Base-by-base conservation (phyloP, 2,797 vertebrate genomes). In the Oophaga sylvatica region DNA sequence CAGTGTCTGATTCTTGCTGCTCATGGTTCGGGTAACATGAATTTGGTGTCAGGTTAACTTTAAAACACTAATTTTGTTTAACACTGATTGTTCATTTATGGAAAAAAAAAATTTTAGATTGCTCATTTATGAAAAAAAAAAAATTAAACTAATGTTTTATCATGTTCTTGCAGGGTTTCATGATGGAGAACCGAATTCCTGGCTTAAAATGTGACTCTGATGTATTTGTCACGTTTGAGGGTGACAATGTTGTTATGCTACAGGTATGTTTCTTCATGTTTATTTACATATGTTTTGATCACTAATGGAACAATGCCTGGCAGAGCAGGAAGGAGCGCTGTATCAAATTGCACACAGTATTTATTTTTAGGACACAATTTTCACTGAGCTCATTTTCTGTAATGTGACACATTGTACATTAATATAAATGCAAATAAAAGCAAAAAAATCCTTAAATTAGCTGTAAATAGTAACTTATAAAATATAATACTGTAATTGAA, bases 191-290 rank as follows among this genome's bases (percentile, higher is more conserved):
- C 83, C 57, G 87, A 68, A 94, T 94, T 81, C 91, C 93, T 0
- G 91, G 90, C 71, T 91, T 94, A 20, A 93, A 93, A 88, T 94
- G 94, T 45, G 94, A 94, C 89, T 92, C 92, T 0, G 93, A 95
- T 26, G 91, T 94, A 35, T 93, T 95, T 70, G 93, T 93, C 68
- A 95, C 93, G 60, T 95, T 95, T 89, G 94, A 95, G 90, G 93
- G 93, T 13, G 94, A 95, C 92, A 94, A 92, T 48, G 87, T 94
- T 56, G 91, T 94, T 57, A 93, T 93, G 93, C 90, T 94, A 45
- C 94, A 95, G 94, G 94, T 95, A 92, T 7, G 48, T 26, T 77
- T 76, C 11, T 53, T 26, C n/a, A 9, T n/a, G 12, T 75, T 75
- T 75, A 13, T 17, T 22, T 4, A 22, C 2, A 45, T 1, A 13